Evolutionary conservation across 2,797 vertebrate species (phyloP).

Genomic region (Enteromius paludinosus): DNA sequence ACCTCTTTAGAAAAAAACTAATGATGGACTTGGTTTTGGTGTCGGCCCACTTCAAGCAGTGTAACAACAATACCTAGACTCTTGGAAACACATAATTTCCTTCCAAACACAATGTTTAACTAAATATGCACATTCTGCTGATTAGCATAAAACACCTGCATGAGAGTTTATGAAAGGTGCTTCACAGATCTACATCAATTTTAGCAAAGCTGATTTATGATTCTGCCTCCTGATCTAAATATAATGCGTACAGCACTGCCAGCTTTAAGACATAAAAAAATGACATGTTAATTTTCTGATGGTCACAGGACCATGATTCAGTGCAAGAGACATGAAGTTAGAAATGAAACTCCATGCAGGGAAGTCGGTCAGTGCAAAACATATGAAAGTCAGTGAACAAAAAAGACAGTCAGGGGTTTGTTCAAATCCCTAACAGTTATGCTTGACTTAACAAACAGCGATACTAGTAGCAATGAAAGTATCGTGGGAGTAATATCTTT

Average conservation of each 20-base stretch:
- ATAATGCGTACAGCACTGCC: not conserved
- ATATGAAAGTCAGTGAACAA: not conserved
- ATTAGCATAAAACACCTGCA: conserved; percentile 31
- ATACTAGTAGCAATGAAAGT: not conserved
- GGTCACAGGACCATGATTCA: not conserved
- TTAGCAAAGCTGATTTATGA: conserved; percentile 11
- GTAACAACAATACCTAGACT: not conserved
- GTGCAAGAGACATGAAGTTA: not conserved
- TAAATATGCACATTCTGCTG: conserved; percentile 45
- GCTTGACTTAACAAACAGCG: not conserved
- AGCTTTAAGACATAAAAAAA: not conserved
- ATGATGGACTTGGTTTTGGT: not conserved
- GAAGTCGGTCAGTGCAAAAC: not conserved
- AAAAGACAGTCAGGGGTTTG: not conserved
- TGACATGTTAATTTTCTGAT: not conserved
- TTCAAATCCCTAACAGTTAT: not conserved
- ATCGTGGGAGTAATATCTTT: not conserved
- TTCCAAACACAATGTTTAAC: conserved; percentile 54
- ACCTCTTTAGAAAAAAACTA: not conserved
- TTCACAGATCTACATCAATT: conserved; percentile 19
- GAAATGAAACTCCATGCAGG: not conserved
- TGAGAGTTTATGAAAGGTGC: conserved; percentile 26
- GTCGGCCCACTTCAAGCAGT: not conserved
- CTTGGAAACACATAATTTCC: conserved; percentile 38
- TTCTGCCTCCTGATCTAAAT: not conserved